These are phyloP conservation scores for Heterotis niloticus DNA, from an alignment of 2,113 vertebrate species.

Conservation along the genomic window DNA sequence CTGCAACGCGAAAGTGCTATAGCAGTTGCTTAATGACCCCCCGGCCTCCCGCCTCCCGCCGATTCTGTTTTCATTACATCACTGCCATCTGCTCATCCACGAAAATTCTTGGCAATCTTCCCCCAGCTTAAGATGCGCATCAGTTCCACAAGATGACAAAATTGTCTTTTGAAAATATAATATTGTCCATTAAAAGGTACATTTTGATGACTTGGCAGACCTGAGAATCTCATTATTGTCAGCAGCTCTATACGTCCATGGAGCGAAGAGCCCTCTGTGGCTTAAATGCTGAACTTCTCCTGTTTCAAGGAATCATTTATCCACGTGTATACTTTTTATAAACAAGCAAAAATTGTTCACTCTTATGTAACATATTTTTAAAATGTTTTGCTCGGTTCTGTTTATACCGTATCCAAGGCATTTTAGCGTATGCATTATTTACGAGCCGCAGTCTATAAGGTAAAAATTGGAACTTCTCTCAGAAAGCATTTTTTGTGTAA, in stretches of 20 bases:
- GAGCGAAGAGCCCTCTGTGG: not conserved
- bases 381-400: not conserved
- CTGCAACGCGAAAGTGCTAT: not conserved
- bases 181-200: constrained; percentile 5
- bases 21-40: not conserved
- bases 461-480: not conserved
- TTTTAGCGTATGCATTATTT: not conserved
- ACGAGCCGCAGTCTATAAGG: not conserved
- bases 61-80: not conserved
- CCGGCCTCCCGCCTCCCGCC: not conserved
- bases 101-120: constrained; percentile 4
- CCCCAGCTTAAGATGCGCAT: not conserved
- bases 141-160: not conserved
- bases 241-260: not conserved
- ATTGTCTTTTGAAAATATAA: not conserved
- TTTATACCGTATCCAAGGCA: not conserved
- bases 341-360: too few species aligned
- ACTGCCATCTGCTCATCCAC: not conserved
- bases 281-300: not conserved
- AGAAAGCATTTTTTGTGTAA: constrained; percentile 7
- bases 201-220: constrained; percentile 12
- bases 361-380: not conserved
- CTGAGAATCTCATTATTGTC: constrained; percentile 6
- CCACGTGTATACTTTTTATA: too few species aligned
- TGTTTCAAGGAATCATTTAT: too few species aligned